Conservation (phyloP, 1,140 invertebrate genomes). For the Venturia canescens region DNA sequence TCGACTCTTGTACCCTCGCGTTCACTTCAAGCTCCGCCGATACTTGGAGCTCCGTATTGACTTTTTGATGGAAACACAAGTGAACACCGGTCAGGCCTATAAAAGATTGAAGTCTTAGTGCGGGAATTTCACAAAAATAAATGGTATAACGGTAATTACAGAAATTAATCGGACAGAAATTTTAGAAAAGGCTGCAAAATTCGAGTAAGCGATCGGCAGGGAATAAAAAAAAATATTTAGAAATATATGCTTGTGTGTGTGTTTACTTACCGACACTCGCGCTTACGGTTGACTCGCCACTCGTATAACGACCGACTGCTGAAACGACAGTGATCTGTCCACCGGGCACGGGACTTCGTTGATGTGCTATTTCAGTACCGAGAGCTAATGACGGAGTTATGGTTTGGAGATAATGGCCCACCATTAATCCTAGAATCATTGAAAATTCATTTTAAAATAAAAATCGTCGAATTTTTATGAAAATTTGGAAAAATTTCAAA, state of each 20-base stretch:
- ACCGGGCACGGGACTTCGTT: slow-evolving; percentile 91
- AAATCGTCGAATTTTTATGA: too few species aligned
- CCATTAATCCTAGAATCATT: slow-evolving; percentile 82
- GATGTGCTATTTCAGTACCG: slow-evolving; percentile 95
- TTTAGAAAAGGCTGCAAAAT: slow-evolving; percentile 2
- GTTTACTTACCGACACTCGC: slow-evolving; percentile 65
- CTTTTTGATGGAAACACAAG: slow-evolving; percentile 96
- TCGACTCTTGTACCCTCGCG: slow-evolving; percentile 91
- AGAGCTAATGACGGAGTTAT: slow-evolving; percentile 88
- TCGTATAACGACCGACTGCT: slow-evolving; percentile 86
- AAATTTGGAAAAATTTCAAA: slow-evolving; percentile 11
- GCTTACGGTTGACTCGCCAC: slow-evolving; percentile 70
- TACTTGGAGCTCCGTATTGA: slow-evolving; percentile 92
- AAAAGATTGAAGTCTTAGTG: not conserved
- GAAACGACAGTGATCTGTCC: slow-evolving; percentile 91
- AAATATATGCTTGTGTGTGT: too few species aligned
- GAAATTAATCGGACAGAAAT: too few species aligned
- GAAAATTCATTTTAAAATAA: too few species aligned
- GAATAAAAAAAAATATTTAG: not conserved
- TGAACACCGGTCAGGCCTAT: slow-evolving; percentile 88
- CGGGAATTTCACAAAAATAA: too few species aligned
- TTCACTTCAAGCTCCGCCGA: slow-evolving; percentile 93
- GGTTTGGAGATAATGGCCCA: slow-evolving; percentile 95
- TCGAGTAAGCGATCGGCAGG: not conserved
- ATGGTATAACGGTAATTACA: too few species aligned